A percentile compares a stretch with the other conserved stretches of the same genome.
phyloP scores from a whole-genome alignment of 2,888 invertebrate species.

The Spicauda simplicius region DNA sequence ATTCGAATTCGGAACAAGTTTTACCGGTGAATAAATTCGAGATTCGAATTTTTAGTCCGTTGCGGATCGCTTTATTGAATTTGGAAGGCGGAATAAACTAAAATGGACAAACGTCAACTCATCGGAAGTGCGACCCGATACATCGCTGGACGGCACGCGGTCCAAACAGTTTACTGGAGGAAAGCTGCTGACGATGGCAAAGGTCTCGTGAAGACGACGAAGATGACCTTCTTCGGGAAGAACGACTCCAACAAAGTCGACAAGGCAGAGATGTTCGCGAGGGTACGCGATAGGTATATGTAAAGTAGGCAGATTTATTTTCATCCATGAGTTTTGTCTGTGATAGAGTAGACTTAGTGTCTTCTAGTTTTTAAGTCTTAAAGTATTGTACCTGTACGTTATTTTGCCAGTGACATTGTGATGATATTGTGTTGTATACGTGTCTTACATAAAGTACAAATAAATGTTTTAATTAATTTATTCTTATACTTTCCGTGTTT shows the following conservation, averaged over 20 bases:
- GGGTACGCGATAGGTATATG: slow-evolving; percentile 70
- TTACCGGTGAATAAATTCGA: slow-evolving; percentile 28
- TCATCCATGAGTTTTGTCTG: slow-evolving; percentile 39
- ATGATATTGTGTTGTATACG: slow-evolving; percentile 17
- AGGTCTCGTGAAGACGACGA: slow-evolving; percentile 83
- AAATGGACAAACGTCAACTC: slow-evolving; percentile 81
- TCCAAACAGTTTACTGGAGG: slow-evolving; percentile 92
- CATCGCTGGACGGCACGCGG: slow-evolving; percentile 89
- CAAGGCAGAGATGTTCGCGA: slow-evolving; percentile 76
- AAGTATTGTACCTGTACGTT: slow-evolving; percentile 21
- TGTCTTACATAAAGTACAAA: slow-evolving; percentile 31
- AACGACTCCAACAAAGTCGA: slow-evolving; percentile 75
- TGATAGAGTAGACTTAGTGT: slow-evolving; percentile 40
- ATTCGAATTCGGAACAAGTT: slow-evolving; percentile 70
- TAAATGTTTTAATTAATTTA: slow-evolving; percentile 32
- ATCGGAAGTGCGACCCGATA: slow-evolving; percentile 89
- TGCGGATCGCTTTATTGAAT: slow-evolving; percentile 11
- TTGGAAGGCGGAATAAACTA: slow-evolving; percentile 13
- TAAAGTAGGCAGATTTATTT: slow-evolving; percentile 16
- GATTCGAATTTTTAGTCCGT: slow-evolving; percentile 38
- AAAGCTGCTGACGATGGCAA: slow-evolving; percentile 76
- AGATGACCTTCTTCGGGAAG: slow-evolving; percentile 84
- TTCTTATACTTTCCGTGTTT: neutral
- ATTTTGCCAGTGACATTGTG: slow-evolving; percentile 31
- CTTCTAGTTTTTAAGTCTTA: slow-evolving; percentile 29